These are phyloP conservation scores for Sclerurus mexicanus DNA, from an alignment of 2,113 vertebrate genomes.

Conservation along the genomic window DNA sequence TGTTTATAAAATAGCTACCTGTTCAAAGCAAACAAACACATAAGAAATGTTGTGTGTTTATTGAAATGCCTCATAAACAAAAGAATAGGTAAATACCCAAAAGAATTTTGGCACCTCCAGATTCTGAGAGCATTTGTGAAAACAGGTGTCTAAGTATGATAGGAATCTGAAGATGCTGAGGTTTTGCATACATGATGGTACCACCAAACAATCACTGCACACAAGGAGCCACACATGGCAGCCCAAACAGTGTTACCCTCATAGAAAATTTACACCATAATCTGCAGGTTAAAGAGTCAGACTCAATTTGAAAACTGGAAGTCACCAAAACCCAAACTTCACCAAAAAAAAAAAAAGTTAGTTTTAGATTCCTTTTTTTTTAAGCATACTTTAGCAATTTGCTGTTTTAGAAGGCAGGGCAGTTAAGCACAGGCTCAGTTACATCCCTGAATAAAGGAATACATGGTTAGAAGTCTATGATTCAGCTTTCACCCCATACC, in stretches of 20 bases:
- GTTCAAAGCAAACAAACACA: neutral
- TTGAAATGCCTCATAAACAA: neutral
- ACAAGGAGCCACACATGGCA: neutral
- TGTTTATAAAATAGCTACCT: neutral
- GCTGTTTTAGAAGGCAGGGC: neutral
- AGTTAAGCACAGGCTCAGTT: neutral
- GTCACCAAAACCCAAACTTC: neutral
- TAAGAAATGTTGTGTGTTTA: neutral
- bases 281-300: neutral
- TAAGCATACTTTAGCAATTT: neutral
- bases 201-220: neutral
- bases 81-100: neutral
- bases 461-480: neutral
- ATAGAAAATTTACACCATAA: neutral
- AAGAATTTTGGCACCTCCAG: neutral
- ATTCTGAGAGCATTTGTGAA: neutral
- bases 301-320: neutral
- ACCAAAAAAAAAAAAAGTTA: neutral
- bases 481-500: neutral
- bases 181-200: neutral
- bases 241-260: neutral
- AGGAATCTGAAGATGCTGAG: neutral
- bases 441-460: neutral
- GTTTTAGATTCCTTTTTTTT: neutral
- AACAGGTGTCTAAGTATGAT: neutral